phyloP scores from a whole-genome alignment of 2,113 vertebrate species.

The Oreotragus oreotragus region DNA sequence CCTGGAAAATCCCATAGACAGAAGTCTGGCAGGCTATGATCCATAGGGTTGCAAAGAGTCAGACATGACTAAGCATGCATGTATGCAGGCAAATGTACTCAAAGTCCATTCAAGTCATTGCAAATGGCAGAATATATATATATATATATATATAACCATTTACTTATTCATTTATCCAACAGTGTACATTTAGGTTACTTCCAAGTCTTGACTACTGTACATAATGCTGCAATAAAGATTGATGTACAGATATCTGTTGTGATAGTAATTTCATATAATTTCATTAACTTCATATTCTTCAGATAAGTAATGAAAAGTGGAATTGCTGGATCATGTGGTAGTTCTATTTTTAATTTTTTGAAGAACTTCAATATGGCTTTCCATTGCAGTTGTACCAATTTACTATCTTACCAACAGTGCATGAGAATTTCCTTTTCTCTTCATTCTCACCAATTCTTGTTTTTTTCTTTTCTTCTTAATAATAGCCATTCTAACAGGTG shows the following conservation, averaged over 20 bases:
- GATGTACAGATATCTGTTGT: not conserved
- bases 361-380: not conserved
- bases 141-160: not conserved
- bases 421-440: not conserved
- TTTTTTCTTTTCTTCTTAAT: not conserved
- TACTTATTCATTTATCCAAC: not conserved
- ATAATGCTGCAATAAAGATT: not conserved
- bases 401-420: not conserved
- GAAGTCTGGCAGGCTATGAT: not conserved
- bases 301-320: not conserved
- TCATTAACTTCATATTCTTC: not conserved
- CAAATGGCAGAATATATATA: not conserved
- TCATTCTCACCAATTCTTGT: not conserved
- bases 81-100: not conserved
- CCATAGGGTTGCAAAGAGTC: not conserved
- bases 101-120: not conserved
- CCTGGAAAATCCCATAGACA: not conserved
- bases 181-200: not conserved
- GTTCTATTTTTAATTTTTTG: not conserved
- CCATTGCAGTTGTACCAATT: not conserved
- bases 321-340: not conserved
- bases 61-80: not conserved
- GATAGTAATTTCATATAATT: not conserved
- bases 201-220: not conserved
- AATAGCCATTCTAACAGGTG: not conserved